Percentiles rank a stretch among this genome's conserved stretches.
Conservation (phyloP, 2,888 invertebrate genomes). For the Nebria salina region DNA sequence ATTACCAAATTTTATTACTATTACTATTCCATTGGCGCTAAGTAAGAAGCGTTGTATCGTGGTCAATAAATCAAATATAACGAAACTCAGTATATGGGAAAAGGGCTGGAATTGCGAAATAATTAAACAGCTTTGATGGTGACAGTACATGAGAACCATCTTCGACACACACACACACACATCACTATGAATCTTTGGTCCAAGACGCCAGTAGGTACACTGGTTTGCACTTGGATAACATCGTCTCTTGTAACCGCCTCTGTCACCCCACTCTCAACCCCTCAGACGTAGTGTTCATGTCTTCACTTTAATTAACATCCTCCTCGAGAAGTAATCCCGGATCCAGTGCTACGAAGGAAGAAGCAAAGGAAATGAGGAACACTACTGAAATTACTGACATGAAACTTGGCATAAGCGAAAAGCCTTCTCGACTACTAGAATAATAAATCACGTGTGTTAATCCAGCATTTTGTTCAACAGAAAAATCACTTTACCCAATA, state of each 20-base stretch:
- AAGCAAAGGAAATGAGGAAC: slow-evolving; percentile 67
- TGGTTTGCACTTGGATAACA: slow-evolving; percentile 54
- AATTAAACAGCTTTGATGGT: slow-evolving; percentile 43
- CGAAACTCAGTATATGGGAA: no score
- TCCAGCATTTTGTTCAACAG: slow-evolving; percentile 19
- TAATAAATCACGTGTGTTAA: slow-evolving; percentile 38
- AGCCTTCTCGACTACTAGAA: slow-evolving; percentile 24
- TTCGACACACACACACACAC: slow-evolving; percentile 11
- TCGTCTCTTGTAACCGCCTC: background rate
- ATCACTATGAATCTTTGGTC: slow-evolving; percentile 36
- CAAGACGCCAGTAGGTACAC: slow-evolving; percentile 49
- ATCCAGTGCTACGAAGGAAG: slow-evolving; percentile 70
- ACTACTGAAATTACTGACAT: slow-evolving; percentile 52
- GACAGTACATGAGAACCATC: slow-evolving; percentile 45
- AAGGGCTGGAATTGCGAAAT: slow-evolving; percentile 32
- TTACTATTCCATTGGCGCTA: no score
- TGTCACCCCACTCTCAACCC: background rate
- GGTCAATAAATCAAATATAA: no score
- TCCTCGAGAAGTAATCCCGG: slow-evolving; percentile 60
- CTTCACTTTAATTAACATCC: slow-evolving; percentile 54
- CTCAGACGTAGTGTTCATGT: slow-evolving; percentile 20
- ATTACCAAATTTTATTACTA: no score
- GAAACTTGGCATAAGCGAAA: slow-evolving; percentile 40
- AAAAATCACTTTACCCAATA: background rate
- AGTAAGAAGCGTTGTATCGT: no score